These are phyloP conservation scores for Eublepharis macularius DNA, from an alignment of 2,113 vertebrate genomes.

Conservation along the genomic window DNA sequence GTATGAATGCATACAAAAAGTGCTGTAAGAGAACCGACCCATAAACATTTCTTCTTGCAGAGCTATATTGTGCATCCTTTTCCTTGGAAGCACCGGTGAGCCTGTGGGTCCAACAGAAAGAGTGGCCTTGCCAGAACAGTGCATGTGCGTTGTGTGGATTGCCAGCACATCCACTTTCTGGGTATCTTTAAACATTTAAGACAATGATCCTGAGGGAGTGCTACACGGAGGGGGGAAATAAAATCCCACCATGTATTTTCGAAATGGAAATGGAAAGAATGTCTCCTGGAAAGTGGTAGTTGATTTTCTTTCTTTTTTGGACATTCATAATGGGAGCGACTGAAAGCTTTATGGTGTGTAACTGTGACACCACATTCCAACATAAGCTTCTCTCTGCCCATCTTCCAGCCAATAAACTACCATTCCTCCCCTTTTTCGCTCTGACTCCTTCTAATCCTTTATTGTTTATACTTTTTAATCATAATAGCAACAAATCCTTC, in stretches of 20 bases:
- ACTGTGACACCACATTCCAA: conserved; percentile 73
- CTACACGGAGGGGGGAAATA: conserved; percentile 24
- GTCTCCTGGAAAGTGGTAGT: conserved; percentile 70
- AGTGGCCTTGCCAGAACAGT: not conserved
- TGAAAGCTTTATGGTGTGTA: conserved; percentile 74
- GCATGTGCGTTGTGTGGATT: not conserved
- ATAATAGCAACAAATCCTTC: conserved; percentile 71
- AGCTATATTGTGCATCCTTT: not conserved
- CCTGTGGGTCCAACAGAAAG: not conserved
- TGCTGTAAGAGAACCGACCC: not conserved
- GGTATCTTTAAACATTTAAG: conserved; percentile 40
- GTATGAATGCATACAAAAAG: not conserved
- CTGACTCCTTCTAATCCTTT: conserved; percentile 65
- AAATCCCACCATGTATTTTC: conserved; percentile 43
- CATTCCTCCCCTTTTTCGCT: conserved; percentile 59
- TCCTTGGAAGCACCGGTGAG: not conserved
- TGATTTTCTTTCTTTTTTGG: conserved; percentile 41
- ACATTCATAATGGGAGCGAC: conserved; percentile 68
- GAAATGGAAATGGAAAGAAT: conserved; percentile 66
- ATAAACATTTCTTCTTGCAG: conserved; percentile 16
- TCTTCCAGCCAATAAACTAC: conserved; percentile 69
- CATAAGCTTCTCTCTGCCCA: conserved; percentile 69
- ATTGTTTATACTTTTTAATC: conserved; percentile 69
- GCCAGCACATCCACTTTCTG: not conserved
- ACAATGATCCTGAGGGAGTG: conserved; percentile 42